Evolutionary conservation across 2,888 invertebrate species (phyloP), one percentile per base, ranked within the genome.

Genomic region (Galeopsomyia nigrocyanea): DNA sequence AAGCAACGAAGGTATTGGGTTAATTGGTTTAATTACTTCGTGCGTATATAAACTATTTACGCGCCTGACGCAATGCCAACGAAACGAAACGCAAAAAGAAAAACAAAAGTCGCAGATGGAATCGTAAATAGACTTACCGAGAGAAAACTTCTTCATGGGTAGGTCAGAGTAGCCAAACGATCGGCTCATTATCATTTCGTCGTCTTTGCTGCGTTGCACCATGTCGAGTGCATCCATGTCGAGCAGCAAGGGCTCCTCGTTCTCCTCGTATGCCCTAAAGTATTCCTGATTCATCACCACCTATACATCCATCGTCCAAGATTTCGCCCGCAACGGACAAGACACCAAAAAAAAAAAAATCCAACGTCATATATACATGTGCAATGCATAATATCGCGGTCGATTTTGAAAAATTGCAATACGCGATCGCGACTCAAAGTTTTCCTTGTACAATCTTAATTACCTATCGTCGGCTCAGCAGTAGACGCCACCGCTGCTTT

Each of bases 211-310:
- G 60, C 79, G 78, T 16, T 78, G 76, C 6, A 80, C 80, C 50
- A n/a, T n/a, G n/a, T n/a, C n/a, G n/a, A 81, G 76, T 0, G 84
- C 81, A 66, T 86, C 85, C 83, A 86, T 82, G 68, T 86, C 85
- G 63, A 84, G 74, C 26, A 85, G 76, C 19, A 80, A 79, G 58
- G 79, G 84, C 56, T 82, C 82, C 22, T 78, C 83, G 72, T 80
- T 78, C 13, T 78, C 79, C 31, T 80, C 74, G 71, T 78, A 61
- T 65, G 75, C 64, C 76, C 77, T 73, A 81, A 81, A 77, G 71
- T 78, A 82, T 57, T 79, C 77, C 80, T 84, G 78, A 39, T 79
- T 70, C 39, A 72, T 17, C 58, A 69, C 69, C 50, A 73, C 72
- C 69, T 75, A 17, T 39, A 46, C 56, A 50, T 9, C 26, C 13